Evolutionary conservation across 2,113 vertebrate genomes (phyloP), one percentile per base, ranked within the genome.

Genomic region (Loxodonta africana): DNA sequence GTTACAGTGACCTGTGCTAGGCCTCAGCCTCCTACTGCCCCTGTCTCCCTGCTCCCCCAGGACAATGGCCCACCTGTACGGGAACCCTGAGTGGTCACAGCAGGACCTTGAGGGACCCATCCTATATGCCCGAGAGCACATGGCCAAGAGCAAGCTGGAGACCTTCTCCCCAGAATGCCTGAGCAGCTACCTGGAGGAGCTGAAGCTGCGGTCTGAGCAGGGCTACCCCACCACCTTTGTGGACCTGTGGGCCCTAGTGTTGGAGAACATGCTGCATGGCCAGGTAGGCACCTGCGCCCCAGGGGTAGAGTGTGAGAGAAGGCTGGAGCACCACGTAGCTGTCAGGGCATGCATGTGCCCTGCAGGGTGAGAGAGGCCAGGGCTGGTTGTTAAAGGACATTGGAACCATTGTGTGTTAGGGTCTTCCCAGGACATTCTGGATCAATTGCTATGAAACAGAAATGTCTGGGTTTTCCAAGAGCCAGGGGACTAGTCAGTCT

Each of bases 41-140:
- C 33, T 46, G 10, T 94, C 85, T 25, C 5, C 90, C 95, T 95
- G 18, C 91, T 96, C 63, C 46, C n/a, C 83, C 92, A 99, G 99
- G 99, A 87, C 99, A 25, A 98, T 99, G 98, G 97, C 98, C 11
- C 98, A 98, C 48, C 97, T 99, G 41, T 99, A 99, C 28, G 92
- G 98, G 84, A 98, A 99, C 46, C 81, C 98, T 26, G 95, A 99
- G 0, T 99, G 99, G 99, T 99, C 99, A 0, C 98, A 98, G 37
- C 97, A 89, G 25, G 97, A 99, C 94, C 97, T 99, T 0, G 81
- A 97, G 33, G 95, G 30, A 3, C n/a, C 95, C 11, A 86, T 98
- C 90, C 93, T 3, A 60, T 94, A 96, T 60, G 77, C 97, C 53
- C 98, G 98, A 91, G 78, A 98, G 46, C 97, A 98, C 0, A 95